phyloP scores from a whole-genome alignment of 1,140 invertebrate species.

The Drosophila aff. region DNA sequence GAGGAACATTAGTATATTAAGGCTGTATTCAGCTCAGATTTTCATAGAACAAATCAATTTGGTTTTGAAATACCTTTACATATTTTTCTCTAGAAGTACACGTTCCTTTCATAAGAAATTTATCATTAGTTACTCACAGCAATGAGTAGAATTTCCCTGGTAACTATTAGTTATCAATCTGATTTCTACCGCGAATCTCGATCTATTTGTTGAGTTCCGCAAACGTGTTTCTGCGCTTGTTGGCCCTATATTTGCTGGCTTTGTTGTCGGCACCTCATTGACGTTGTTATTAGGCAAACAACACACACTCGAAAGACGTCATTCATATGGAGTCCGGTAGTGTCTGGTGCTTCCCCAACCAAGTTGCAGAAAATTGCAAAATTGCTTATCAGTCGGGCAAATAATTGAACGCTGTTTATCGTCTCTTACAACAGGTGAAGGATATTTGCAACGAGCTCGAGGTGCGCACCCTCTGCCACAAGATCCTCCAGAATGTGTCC shows the following conservation, averaged over 20 bases:
- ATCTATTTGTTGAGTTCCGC: slow-evolving; percentile 42
- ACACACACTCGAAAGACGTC: slow-evolving; percentile 61
- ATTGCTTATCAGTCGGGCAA: slow-evolving; percentile 19
- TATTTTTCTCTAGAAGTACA: background rate
- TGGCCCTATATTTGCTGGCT: slow-evolving; percentile 21
- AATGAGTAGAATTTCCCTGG: slow-evolving; percentile 4
- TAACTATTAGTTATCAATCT: slow-evolving; percentile 26
- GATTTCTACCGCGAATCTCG: slow-evolving; percentile 47
- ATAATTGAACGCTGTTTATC: slow-evolving; percentile 9
- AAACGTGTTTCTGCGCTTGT: slow-evolving; percentile 36
- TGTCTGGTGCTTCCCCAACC: slow-evolving; percentile 29
- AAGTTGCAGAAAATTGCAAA: slow-evolving; percentile 23
- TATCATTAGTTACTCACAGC: no score
- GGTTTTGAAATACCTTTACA: background rate
- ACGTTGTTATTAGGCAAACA: slow-evolving; percentile 75
- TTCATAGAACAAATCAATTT: background rate
- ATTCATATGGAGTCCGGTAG: slow-evolving; percentile 14
- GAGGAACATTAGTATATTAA: background rate
- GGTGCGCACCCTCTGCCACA: slow-evolving; percentile 96
- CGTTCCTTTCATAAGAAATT: background rate
- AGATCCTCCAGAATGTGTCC: slow-evolving; percentile 97
- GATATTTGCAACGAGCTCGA: slow-evolving; percentile 98
- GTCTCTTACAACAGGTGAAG: slow-evolving; percentile 89
- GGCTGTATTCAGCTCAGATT: no score
- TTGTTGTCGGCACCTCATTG: slow-evolving; percentile 42